Percentiles rank a stretch among this genome's conserved stretches.
Conservation (phyloP, 1,140 invertebrate species). For the Drosophila kohkoa region DNA sequence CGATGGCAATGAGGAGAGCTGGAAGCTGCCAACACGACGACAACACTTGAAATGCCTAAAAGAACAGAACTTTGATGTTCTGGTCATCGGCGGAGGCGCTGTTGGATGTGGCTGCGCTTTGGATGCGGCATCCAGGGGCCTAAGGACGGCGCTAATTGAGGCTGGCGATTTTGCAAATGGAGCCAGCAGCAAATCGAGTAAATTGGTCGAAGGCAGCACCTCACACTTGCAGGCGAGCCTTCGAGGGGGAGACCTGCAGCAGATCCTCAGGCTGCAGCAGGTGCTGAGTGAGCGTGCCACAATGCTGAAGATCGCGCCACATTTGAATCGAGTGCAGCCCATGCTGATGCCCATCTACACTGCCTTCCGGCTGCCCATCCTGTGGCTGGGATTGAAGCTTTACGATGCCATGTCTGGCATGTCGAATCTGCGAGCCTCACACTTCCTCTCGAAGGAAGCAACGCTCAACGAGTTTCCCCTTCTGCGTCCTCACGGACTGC, state of each 20-base stretch:
- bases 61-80: constrained; percentile 91
- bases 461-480: constrained; percentile 62
- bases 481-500: constrained; percentile 39
- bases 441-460: constrained; percentile 37
- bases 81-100: constrained; percentile 97
- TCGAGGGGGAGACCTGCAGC: constrained; percentile 39
- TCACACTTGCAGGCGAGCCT: constrained; percentile 45
- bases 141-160: constrained; percentile 64
- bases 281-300: constrained; percentile 55
- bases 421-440: constrained; percentile 57
- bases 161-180: constrained; percentile 59
- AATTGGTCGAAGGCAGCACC: constrained; percentile 58
- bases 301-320: constrained; percentile 61
- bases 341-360: constrained; percentile 70
- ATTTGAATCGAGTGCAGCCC: constrained; percentile 65
- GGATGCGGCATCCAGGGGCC: constrained; percentile 56
- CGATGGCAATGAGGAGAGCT: background rate
- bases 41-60: constrained; percentile 48
- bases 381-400: constrained; percentile 62
- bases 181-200: constrained; percentile 59
- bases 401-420: constrained; percentile 62
- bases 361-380: constrained; percentile 36
- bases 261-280: constrained; percentile 56
- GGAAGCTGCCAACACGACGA: constrained; percentile 40
- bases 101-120: constrained; percentile 93